Percentiles rank a stretch among this genome's conserved stretches.
Evolutionary conservation across 2,797 vertebrate species (phyloP).

Genomic region (Capromys pilorides): DNA sequence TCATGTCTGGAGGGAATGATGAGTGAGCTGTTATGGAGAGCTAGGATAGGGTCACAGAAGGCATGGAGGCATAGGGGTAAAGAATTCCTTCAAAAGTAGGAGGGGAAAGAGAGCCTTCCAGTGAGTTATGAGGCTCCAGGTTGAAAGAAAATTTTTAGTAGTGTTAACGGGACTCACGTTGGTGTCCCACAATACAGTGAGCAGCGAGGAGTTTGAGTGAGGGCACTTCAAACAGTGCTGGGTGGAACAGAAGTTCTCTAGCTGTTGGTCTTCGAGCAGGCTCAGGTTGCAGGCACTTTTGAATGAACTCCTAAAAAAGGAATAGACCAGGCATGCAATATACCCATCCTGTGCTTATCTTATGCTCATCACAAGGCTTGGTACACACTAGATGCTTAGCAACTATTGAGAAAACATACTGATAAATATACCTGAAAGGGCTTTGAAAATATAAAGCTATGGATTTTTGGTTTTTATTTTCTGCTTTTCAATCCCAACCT

Average conservation of each 20-base stretch:
- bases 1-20: conserved; percentile 91
- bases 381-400: not conserved
- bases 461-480: conserved; percentile 64
- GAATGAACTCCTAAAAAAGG: conserved; percentile 94
- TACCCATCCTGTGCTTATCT: not conserved
- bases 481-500: conserved; percentile 20
- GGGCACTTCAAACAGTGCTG: conserved; percentile 97
- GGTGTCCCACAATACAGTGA: conserved; percentile 97
- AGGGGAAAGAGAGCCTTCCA: conserved; percentile 6
- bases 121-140: not conserved
- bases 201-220: conserved; percentile 96
- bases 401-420: not conserved
- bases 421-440: conserved; percentile 5
- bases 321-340: conserved; percentile 1
- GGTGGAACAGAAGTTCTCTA: conserved; percentile 96
- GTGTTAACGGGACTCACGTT: conserved; percentile 89
- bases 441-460: conserved; percentile 16
- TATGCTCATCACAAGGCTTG: not conserved
- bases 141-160: not conserved
- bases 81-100: conserved; percentile 25
- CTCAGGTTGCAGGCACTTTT: conserved; percentile 96
- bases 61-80: not conserved
- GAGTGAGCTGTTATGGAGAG: not conserved
- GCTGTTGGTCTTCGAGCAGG: conserved; percentile 95
- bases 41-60: conserved; percentile 1